Base-by-base conservation (phyloP, 2,113 vertebrate species). In the Clupea harengus region DNA sequence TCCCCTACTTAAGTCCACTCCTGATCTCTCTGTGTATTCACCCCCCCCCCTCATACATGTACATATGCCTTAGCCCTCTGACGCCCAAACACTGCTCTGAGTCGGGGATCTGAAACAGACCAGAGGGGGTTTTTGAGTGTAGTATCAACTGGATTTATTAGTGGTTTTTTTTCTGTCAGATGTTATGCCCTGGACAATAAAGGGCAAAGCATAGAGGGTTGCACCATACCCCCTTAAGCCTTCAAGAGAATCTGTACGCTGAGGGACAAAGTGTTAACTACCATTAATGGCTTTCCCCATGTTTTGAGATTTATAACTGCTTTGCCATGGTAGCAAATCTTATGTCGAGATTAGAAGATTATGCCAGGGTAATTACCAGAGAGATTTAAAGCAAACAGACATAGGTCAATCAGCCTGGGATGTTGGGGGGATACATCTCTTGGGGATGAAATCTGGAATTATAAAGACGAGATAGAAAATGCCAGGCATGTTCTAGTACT, bases 341-440 rank as follows among this genome's bases (percentile, higher is more conserved):
- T 32, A 44, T 15, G 8, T 13, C 57, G 28, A 22, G 54, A 47
- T 72, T 18, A 83, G 80, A 80, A 28, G 46, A 82, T 86, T 88
- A 32, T 22, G 39, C 82, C 50, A 84, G 39, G 64, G 64, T 78
- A 75, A 86, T 89, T 88, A 86, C 72, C 45, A 47, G 13, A 17
- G 32, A 32, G 28, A 78, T 78, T 78, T 78, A 39, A 78, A 17
- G 10, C 25, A 60, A 78, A 78, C 10, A 78, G 72, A 15, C 28
- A 44, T 60, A 32, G 72, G 72, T 78, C 25, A 78, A 78, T 28
- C 72, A 78, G 10, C 9, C 72, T 44, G 72, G 6, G 25, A 28
- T 78, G 72, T 44, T 15, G 10, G 32, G 54, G 54, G 72, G 72
- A 78, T 28, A 10, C 72, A 39, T 32, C 72, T 78, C 72, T 13